phyloP scores from a whole-genome alignment of 1,140 invertebrate species.

The Epicauta chinensis region DNA sequence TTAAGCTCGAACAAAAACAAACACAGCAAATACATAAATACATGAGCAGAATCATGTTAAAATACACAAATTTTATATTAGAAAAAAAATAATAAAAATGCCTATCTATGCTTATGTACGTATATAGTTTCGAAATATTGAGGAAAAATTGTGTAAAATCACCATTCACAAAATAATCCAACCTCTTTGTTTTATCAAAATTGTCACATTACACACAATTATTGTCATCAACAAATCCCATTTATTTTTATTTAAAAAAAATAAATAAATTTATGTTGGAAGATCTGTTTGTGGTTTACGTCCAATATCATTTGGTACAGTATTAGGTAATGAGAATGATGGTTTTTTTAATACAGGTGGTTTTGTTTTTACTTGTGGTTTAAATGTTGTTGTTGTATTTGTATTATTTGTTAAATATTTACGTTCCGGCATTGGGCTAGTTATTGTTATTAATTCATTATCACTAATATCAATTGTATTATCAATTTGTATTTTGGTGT shows the following conservation, averaged over 20 bases:
- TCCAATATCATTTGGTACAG: slow-evolving; percentile 23
- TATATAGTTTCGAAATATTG: too few species aligned
- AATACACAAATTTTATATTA: too few species aligned
- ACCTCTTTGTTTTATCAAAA: background rate
- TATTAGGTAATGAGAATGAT: slow-evolving; percentile 29
- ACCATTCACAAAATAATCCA: background rate
- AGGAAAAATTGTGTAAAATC: too few species aligned
- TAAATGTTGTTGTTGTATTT: slow-evolving; percentile 35
- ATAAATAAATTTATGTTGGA: slow-evolving; percentile 25
- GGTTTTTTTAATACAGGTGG: slow-evolving; percentile 40
- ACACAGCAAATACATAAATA: too few species aligned
- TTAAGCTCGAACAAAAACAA: too few species aligned
- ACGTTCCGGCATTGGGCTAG: slow-evolving; percentile 35
- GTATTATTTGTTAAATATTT: slow-evolving; percentile 30
- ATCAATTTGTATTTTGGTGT: slow-evolving; percentile 48
- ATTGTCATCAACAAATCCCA: slow-evolving; percentile 8
- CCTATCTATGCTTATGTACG: too few species aligned
- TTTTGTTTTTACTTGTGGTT: slow-evolving; percentile 38
- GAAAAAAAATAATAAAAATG: too few species aligned
- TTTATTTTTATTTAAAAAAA: background rate
- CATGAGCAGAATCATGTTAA: too few species aligned
- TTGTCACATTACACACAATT: background rate
- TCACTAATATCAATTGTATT: slow-evolving; percentile 22
- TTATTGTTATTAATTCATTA: slow-evolving; percentile 34
- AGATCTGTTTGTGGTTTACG: slow-evolving; percentile 26